A percentile compares a stretch with the other conserved stretches of the same genome.
phyloP scores from a whole-genome alignment of 2,797 vertebrate genomes.

The Uromys caudimaculatus region DNA sequence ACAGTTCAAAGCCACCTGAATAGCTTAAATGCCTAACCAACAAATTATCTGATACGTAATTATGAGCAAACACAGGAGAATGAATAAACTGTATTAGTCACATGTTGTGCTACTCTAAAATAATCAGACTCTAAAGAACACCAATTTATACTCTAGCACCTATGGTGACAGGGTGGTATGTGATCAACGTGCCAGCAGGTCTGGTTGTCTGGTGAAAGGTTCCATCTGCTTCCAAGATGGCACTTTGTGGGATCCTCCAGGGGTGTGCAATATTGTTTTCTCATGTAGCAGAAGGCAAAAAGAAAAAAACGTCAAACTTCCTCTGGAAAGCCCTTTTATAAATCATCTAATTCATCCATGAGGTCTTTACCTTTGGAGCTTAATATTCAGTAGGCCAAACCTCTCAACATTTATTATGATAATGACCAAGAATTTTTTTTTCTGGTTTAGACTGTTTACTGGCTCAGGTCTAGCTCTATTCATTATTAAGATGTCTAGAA shows the following conservation, averaged over 20 bases:
- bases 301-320: background rate
- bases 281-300: background rate
- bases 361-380: background rate
- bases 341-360: background rate
- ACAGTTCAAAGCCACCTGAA: background rate
- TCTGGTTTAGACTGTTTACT: slow-evolving; percentile 53
- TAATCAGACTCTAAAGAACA: background rate
- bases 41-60: background rate
- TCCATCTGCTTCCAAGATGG: background rate
- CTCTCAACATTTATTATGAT: background rate
- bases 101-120: background rate
- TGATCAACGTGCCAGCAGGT: background rate
- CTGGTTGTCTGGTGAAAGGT: background rate
- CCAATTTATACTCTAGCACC: background rate
- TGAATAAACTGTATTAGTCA: background rate
- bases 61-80: slow-evolving; percentile 8
- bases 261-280: background rate
- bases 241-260: background rate
- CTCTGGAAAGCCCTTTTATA: background rate
- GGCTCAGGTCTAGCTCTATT: slow-evolving; percentile 54
- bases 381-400: background rate
- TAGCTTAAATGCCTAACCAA: background rate
- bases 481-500: slow-evolving; percentile 12
- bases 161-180: background rate
- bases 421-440: background rate